Evolutionary conservation across 2,888 invertebrate species (phyloP), one percentile per base, ranked within the genome.

Genomic region (Axea sp.): DNA sequence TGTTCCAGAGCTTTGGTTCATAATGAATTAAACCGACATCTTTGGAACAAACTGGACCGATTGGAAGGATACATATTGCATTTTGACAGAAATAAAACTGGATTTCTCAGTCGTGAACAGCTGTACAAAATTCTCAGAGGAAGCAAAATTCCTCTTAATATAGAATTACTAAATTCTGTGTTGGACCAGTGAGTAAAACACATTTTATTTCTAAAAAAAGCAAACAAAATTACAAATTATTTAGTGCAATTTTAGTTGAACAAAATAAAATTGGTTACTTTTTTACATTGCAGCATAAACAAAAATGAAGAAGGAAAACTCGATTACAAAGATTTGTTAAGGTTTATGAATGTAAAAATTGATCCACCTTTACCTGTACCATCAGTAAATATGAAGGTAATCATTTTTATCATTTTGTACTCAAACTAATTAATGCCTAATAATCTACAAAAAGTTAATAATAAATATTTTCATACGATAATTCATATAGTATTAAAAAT

Each of bases 111-210:
- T 0, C 88, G 89, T 64, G 87, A 90, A 0, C 90, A 92, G 11
- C 83, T 94, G 17, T 90, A 93, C 22, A 92, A 92, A 11, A 88
- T 93, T 12, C 84, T 95, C 35, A 90, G 92, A 22, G 94, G 93
- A 0, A 92, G 92, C 71, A 90, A 92, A 15, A 81, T 95, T 73
- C 95, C 95, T 0, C 86, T 95, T 3, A 91, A 91, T 76, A 84
- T 88, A 8, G 92, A 93, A 69, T 88, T 95, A 0, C 87, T 94
- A 77, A 91, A 93, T 73, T 92, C 92, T 69, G 91, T 95, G 89
- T 88, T 95, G 37, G 88, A 91, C 79, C 91, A 92, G 93, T 93
- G n/a, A n/a, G n/a, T n/a, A n/a, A n/a, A n/a, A n/a, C n/a, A n/a
- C n/a, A n/a, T n/a, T n/a, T n/a, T n/a, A n/a, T n/a, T n/a, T n/a